Base-by-base conservation (phyloP, 64 coral and sea anemone species). In the Stichodactyla mertensii region DNA sequence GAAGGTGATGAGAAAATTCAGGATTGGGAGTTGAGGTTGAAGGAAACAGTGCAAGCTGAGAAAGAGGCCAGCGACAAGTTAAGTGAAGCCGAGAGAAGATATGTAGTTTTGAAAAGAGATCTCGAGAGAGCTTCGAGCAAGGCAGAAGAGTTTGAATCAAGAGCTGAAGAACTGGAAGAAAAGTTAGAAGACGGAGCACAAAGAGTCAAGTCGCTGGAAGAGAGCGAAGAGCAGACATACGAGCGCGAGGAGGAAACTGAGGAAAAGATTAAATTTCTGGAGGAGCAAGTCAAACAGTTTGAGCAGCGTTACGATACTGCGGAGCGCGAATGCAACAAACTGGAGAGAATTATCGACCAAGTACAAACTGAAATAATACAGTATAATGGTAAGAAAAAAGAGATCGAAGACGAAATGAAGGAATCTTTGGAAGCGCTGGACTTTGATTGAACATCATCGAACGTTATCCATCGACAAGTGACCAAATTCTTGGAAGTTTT, bases 1-100 rank as follows among this genome's bases (percentile, higher is more conserved):
- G 90, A 92, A 70, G 90, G 90, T 0, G 90, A 92, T 55, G 90
- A 92, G 78, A 87, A 56, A 87, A 80, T 92, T 2, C 54, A 27
- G 18, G 78, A 87, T 1, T 19, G 64, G 13, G 90, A 92, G 61
- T 5, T 10, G 4, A 10, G 6, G 23, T 2, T 87, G 4, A 53
- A n/a, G 12, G 90, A 92, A 55, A 57, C 52, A 1, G 61, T 61
- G 4, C 58, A 69, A 8, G 10, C n/a, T 4, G 9, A 62, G 52
- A 79, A 92, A 22, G 90, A 92, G 54, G 24, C 55, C 9, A 16
- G 11, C 7, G 51, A 87, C 51, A 23, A 55, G 23, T 28, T 87
- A 16, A 57, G 52, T 45, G 90, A 92, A 57, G 85, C 90, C 7
- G 10, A 87, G 60, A 74, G 90, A 19, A 26, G 85, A 2, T 8